These are phyloP conservation scores for Taurulus bubalis DNA, from an alignment of 2,113 vertebrate species.

Conservation along the genomic window DNA sequence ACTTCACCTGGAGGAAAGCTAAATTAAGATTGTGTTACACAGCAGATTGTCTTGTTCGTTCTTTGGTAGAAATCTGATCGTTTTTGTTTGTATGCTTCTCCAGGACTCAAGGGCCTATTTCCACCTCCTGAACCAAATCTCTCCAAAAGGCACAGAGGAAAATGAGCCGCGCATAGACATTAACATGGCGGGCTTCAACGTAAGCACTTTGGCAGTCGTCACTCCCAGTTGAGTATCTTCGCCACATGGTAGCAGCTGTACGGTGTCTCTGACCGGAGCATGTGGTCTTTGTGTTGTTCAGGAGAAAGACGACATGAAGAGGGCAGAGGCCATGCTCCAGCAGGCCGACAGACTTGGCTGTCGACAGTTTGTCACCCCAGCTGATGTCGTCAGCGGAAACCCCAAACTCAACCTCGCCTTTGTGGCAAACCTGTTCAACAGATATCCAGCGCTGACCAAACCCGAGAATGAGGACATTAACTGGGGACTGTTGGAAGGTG, in stretches of 20 bases:
- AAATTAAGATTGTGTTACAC: background rate
- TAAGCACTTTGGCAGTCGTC: slow-evolving; percentile 73
- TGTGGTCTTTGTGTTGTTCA: slow-evolving; percentile 68
- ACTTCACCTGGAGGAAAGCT: background rate
- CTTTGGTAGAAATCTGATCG: background rate
- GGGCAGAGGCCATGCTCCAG: slow-evolving; percentile 94
- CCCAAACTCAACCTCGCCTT: slow-evolving; percentile 97
- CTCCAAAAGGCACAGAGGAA: slow-evolving; percentile 95
- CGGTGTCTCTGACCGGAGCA: slow-evolving; percentile 19
- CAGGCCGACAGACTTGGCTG: slow-evolving; percentile 93
- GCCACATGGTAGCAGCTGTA: slow-evolving; percentile 36
- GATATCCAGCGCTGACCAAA: slow-evolving; percentile 95
- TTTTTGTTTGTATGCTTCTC: slow-evolving; percentile 9
- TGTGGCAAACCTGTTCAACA: slow-evolving; percentile 97
- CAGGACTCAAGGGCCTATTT: slow-evolving; percentile 97
- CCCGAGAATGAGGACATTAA: slow-evolving; percentile 96
- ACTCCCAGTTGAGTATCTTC: slow-evolving; percentile 17
- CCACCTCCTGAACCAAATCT: slow-evolving; percentile 94
- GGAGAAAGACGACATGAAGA: slow-evolving; percentile 92
- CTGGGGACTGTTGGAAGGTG: slow-evolving; percentile 94
- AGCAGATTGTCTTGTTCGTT: background rate
- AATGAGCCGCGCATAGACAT: slow-evolving; percentile 89
- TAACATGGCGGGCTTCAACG: slow-evolving; percentile 91
- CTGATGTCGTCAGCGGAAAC: slow-evolving; percentile 93
- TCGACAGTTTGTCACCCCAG: slow-evolving; percentile 94